These are phyloP conservation scores for Oophaga sylvatica DNA, from an alignment of 2,797 vertebrate genomes.

Conservation along the genomic window DNA sequence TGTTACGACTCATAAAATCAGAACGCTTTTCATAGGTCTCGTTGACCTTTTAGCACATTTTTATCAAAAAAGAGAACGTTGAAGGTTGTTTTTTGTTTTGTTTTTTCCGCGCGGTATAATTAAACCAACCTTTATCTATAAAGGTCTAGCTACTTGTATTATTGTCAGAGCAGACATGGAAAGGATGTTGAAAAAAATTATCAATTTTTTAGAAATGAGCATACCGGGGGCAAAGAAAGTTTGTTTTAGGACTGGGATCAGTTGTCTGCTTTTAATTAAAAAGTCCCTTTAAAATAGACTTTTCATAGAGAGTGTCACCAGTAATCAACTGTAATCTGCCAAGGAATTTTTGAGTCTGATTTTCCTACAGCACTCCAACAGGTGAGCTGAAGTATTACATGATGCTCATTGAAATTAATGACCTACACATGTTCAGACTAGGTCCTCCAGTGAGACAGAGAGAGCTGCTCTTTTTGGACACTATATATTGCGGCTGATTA, in stretches of 20 bases:
- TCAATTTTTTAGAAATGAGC: not conserved
- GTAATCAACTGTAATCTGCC: too few species aligned
- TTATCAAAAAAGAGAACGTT: conserved; percentile 17
- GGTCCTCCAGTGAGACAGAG: too few species aligned
- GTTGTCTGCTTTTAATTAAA: not conserved
- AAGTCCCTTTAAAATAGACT: too few species aligned
- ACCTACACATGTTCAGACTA: too few species aligned
- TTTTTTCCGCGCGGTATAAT: conserved; percentile 24
- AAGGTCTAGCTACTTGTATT: conserved; percentile 35
- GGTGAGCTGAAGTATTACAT: too few species aligned
- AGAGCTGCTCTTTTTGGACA: too few species aligned
- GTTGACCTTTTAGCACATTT: conserved; percentile 38
- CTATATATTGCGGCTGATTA: too few species aligned
- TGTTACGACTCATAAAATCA: conserved; percentile 16
- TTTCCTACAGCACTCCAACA: too few species aligned
- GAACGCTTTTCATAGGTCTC: conserved; percentile 17
- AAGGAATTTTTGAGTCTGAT: too few species aligned
- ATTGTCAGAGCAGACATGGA: not conserved
- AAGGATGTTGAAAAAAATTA: not conserved
- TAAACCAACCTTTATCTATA: conserved; percentile 30
- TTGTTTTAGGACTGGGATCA: not conserved
- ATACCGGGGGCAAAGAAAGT: not conserved
- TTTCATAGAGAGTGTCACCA: too few species aligned
- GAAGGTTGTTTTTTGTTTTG: not conserved
- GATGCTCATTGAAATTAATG: too few species aligned